A percentile compares a stretch with the other conserved stretches of the same genome.
These are phyloP conservation scores for Noctuana brunneofusca DNA, from an alignment of 2,888 invertebrate genomes.

Conservation along the genomic window DNA sequence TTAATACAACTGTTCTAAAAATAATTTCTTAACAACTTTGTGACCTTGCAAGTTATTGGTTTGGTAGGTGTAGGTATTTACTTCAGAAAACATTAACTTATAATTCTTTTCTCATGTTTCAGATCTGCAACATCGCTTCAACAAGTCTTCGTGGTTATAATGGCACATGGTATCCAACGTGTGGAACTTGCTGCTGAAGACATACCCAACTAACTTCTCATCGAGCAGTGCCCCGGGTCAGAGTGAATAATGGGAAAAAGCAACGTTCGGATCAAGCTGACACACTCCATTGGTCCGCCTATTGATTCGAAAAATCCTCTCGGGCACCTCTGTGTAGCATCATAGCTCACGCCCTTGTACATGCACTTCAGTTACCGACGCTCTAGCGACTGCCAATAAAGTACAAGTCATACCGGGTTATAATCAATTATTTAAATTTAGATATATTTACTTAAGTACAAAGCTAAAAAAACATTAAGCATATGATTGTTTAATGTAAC, in stretches of 20 bases:
- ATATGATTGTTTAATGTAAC: constrained; percentile 51
- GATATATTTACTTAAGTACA: constrained; percentile 79
- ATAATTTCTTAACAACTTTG: constrained; percentile 15
- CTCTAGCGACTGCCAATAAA: constrained; percentile 80
- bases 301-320: constrained; percentile 59
- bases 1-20: constrained; percentile 22
- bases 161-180: constrained; percentile 48
- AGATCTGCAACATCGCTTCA: constrained; percentile 49
- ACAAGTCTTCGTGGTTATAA: constrained; percentile 46
- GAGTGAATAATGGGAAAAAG: constrained; percentile 81
- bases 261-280: constrained; percentile 78
- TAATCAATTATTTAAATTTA: constrained; percentile 71
- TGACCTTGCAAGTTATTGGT: background rate
- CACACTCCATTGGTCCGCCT: constrained; percentile 80
- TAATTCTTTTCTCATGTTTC: constrained; percentile 55
- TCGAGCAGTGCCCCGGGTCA: constrained; percentile 56
- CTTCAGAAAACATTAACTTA: background rate
- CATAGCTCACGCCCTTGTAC: constrained; percentile 55
- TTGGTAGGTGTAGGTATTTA: background rate
- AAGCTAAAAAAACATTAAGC: constrained; percentile 54
- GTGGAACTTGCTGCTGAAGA: constrained; percentile 17
- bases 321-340: constrained; percentile 67
- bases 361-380: constrained; percentile 78
- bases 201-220: constrained; percentile 29
- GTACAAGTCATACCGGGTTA: constrained; percentile 82